phyloP scores from a whole-genome alignment of 2,113 vertebrate species.

The Bubo blakistoni region DNA sequence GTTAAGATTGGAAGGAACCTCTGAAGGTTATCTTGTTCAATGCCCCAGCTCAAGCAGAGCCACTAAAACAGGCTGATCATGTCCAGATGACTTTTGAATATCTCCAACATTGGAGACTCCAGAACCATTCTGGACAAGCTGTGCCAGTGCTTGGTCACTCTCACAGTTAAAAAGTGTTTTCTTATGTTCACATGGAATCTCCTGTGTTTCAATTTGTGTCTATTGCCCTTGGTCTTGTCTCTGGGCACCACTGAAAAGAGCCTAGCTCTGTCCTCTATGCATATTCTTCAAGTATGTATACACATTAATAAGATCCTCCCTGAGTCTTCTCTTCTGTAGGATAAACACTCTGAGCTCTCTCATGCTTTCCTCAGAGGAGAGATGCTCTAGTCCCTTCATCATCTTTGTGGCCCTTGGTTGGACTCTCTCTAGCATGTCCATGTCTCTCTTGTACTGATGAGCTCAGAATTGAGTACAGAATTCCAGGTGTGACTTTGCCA shows the following conservation, averaged over 20 bases:
- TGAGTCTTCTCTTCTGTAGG: neutral
- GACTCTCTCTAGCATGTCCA: neutral
- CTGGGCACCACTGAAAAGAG: neutral
- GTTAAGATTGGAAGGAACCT: neutral
- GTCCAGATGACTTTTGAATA: neutral
- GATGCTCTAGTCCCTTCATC: neutral
- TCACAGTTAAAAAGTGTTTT: neutral
- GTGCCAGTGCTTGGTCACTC: neutral
- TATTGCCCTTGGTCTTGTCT: neutral
- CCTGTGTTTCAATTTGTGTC: neutral
- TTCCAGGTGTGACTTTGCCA: neutral
- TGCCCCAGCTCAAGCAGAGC: neutral
- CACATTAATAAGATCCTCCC: neutral
- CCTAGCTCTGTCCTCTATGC: neutral
- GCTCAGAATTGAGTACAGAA: neutral
- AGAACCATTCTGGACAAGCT: neutral
- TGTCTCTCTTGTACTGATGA: neutral
- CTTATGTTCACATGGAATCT: neutral
- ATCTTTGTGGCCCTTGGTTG: neutral
- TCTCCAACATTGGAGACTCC: neutral
- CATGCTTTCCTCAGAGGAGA: neutral
- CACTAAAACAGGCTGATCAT: neutral
- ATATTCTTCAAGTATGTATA: neutral
- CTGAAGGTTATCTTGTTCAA: neutral
- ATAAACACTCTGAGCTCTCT: neutral